Evolutionary conservation across 2,797 vertebrate species (phyloP).

Genomic region (Discoglossus pictus): DNA sequence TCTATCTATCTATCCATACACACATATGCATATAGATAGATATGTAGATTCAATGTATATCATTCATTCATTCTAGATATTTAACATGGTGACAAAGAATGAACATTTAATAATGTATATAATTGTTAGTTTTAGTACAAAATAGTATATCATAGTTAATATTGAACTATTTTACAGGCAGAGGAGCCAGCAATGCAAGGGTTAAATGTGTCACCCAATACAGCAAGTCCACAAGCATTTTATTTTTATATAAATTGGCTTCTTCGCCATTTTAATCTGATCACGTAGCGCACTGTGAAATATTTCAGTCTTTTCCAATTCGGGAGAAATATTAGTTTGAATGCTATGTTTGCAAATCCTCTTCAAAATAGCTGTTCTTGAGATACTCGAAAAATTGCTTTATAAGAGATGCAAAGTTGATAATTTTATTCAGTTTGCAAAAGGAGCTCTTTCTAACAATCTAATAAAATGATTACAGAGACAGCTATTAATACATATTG

Average conservation of each 20-base stretch:
- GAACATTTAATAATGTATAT: no score
- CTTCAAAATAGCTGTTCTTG: background rate
- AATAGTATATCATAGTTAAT: no score
- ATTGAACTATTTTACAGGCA: no score
- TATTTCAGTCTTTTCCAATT: slow-evolving; percentile 4
- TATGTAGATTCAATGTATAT: no score
- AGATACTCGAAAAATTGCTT: slow-evolving; percentile 29
- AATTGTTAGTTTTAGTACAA: no score
- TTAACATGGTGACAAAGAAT: no score
- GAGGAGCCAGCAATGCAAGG: no score
- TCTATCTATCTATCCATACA: no score
- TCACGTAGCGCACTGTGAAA: slow-evolving; percentile 3
- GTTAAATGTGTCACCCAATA: slow-evolving; percentile 15
- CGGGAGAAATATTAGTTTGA: slow-evolving; percentile 21
- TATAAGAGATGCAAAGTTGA: slow-evolving; percentile 16
- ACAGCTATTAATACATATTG: slow-evolving; percentile 30
- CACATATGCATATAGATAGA: no score
- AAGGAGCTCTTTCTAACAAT: slow-evolving; percentile 23
- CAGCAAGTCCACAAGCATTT: slow-evolving; percentile 20
- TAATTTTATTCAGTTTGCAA: slow-evolving; percentile 16
- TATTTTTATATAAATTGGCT: slow-evolving; percentile 34
- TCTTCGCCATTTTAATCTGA: slow-evolving; percentile 20
- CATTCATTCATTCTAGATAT: no score
- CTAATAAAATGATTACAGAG: slow-evolving; percentile 46
- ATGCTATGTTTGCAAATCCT: slow-evolving; percentile 27